These are phyloP conservation scores for Mamestra brassicae DNA, from an alignment of 2,888 invertebrate species.

Conservation along the genomic window DNA sequence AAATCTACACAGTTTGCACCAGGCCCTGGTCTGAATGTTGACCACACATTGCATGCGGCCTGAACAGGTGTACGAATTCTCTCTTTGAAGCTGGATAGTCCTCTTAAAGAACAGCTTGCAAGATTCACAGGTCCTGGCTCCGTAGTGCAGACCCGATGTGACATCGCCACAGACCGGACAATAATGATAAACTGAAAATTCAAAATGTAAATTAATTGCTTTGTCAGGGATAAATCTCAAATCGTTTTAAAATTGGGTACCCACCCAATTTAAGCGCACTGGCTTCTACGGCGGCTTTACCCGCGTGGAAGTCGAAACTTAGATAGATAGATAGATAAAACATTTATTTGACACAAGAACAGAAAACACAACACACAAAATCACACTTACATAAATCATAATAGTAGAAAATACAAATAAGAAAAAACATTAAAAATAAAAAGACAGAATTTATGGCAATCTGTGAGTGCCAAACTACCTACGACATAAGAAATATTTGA, in stretches of 20 bases:
- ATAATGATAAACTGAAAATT: constrained; percentile 48
- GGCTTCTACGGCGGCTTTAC: not conserved
- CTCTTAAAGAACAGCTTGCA: constrained; percentile 82
- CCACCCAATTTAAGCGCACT: not conserved
- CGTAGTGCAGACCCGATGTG: constrained; percentile 76
- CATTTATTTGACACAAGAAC: too few species aligned
- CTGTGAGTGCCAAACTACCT: too few species aligned
- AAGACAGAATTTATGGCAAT: too few species aligned
- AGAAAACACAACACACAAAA: too few species aligned
- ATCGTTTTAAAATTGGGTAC: not conserved
- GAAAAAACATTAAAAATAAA: too few species aligned
- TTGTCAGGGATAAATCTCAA: not conserved
- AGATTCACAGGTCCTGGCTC: constrained; percentile 77
- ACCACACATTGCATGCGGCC: constrained; percentile 65
- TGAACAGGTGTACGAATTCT: constrained; percentile 71
- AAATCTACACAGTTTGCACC: constrained; percentile 71
- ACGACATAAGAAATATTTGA: too few species aligned
- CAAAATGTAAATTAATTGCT: constrained; percentile 15
- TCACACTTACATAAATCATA: too few species aligned
- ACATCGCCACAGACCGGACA: constrained; percentile 77
- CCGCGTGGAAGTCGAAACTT: not conserved
- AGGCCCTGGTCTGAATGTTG: constrained; percentile 68
- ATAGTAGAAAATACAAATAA: too few species aligned
- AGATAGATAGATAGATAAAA: too few species aligned
- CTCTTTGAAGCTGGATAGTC: constrained; percentile 71